phyloP scores from a whole-genome alignment of 2,113 vertebrate species.

The Melanostigma gelatinosum region DNA sequence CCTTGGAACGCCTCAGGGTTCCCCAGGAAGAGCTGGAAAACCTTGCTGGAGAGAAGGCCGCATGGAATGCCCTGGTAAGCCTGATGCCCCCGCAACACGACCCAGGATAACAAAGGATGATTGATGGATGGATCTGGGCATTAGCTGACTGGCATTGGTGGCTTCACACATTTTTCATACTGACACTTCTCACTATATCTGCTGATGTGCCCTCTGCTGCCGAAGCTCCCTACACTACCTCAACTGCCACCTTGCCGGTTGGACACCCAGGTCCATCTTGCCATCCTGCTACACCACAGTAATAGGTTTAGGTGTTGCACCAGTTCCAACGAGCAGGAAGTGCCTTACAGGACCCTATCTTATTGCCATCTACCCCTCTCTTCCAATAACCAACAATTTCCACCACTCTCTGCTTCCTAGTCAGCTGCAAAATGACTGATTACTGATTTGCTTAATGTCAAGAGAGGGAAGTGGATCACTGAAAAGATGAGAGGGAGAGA shows the following conservation, averaged over 20 bases:
- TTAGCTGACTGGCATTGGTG: neutral
- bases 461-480: constrained; percentile 57
- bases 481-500: constrained; percentile 34
- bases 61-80: no score
- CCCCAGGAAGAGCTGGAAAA: no score
- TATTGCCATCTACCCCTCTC: constrained; percentile 43
- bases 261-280: neutral
- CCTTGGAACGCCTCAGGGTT: no score
- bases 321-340: constrained; percentile 25
- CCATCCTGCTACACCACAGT: neutral
- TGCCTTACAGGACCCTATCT: constrained; percentile 36
- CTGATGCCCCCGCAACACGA: no score
- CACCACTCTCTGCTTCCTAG: constrained; percentile 67
- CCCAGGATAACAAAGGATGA: no score
- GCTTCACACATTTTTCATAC: neutral
- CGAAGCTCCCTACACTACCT: neutral
- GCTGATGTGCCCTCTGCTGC: neutral
- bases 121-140: neutral
- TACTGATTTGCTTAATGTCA: constrained; percentile 59
- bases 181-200: neutral
- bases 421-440: constrained; percentile 77
- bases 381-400: constrained; percentile 60
- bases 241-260: no score
- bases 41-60: no score
- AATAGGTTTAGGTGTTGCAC: constrained; percentile 32